Conservation (phyloP, 2,888 invertebrate genomes). For the Cephus rjabovi region DNA sequence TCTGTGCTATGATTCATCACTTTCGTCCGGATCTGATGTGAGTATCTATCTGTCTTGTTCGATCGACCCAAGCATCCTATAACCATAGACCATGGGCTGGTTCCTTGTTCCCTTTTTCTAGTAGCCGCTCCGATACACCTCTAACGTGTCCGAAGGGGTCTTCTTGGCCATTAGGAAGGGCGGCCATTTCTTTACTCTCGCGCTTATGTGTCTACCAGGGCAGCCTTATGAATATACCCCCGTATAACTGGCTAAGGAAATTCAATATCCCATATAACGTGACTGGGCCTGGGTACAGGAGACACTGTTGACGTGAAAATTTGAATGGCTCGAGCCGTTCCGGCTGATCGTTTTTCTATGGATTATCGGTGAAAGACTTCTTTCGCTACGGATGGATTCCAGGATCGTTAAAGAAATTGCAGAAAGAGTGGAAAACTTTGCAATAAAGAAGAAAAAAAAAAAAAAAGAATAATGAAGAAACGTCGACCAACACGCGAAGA, state of each 20-base stretch:
- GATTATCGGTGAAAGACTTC: neutral
- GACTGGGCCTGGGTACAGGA: neutral
- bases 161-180: neutral
- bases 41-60: constrained; percentile 68
- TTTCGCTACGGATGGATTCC: neutral
- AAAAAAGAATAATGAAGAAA: neutral
- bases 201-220: neutral
- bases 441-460: neutral
- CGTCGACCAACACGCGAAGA: neutral
- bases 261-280: neutral
- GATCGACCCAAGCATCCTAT: neutral
- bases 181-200: neutral
- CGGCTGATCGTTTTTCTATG: neutral
- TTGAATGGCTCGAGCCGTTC: neutral
- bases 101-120: neutral
- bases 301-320: neutral
- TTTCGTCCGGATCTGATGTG: constrained; percentile 96
- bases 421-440: neutral
- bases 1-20: constrained; percentile 96
- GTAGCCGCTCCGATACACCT: neutral
- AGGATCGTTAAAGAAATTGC: neutral
- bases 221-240: neutral
- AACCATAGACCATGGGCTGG: neutral
- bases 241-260: neutral
- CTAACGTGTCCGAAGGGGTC: neutral